Evolutionary conservation across 2,113 vertebrate species (phyloP), one percentile per base, ranked within the genome.

Genomic region (Amblyopsis rosae): DNA sequence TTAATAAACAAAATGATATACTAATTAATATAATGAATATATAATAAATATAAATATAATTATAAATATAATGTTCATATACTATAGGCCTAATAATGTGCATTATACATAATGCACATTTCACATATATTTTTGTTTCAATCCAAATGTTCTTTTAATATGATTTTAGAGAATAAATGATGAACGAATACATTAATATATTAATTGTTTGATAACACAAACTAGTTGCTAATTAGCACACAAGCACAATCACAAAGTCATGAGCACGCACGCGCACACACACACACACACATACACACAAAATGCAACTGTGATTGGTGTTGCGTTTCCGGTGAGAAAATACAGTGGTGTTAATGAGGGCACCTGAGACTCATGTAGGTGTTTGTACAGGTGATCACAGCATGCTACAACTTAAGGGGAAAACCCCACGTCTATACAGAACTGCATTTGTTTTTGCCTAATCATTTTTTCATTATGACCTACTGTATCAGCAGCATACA

Each of bases 311-410:
- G 26, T 26, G 49, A 11, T 11, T 50, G 49, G 7, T 50, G 49
- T 50, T 72, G 73, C 26, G 33, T 63, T 6, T 77, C 49, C 72
- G 68, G 53, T 59, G 59, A 59, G 55, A 71, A 32, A 58, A 8
- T 32, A 57, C 55, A 58, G 33, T 53, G 64, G 60, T 74, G 70
- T 76, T 79, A 79, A 79, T 82, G 79, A 79, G 70, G 33, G 63
- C 72, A 67, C 51, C 47, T 0, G 61, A 59, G 58, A 77, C 62
- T 46, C 10, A 41, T 68, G 51, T 10, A 58, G 35, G 41, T 63
- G 62, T 63, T 62, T 55, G 51, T 51, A 45, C 51, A 75, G 50
- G 57, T 73, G 58, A 66, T 51, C 50, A 51, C 50, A 51, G 50
- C 15, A 51, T 51, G 50, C 50, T 51, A 15, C 15, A 51, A 5